A percentile compares a stretch with the other conserved stretches of the same genome.
Conservation (phyloP, 2,113 vertebrate genomes). For the Caranx ignobilis region DNA sequence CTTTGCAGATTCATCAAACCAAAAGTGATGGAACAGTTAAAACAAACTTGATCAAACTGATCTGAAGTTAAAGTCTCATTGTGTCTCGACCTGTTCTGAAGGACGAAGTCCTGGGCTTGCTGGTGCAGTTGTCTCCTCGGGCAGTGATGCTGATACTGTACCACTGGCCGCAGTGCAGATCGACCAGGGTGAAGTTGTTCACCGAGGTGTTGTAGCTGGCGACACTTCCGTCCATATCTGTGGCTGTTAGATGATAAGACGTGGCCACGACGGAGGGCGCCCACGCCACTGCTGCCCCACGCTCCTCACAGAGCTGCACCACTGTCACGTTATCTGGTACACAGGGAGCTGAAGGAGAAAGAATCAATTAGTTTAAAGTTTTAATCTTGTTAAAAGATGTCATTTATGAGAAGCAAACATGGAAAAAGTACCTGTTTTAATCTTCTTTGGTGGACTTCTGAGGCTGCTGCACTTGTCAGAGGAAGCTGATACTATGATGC, state of each 20-base stretch:
- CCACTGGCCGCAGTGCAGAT: conserved; percentile 77
- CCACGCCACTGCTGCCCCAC: conserved; percentile 72
- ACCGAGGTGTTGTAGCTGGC: conserved; percentile 53
- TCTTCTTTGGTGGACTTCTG: conserved; percentile 77
- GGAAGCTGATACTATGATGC: conserved; percentile 79
- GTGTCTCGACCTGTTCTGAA: conserved; percentile 73
- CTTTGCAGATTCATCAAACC: too few species aligned
- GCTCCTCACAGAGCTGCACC: conserved; percentile 55
- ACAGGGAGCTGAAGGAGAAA: conserved; percentile 79
- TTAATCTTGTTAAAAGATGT: not conserved
- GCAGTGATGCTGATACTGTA: conserved; percentile 76
- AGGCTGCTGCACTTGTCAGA: conserved; percentile 84
- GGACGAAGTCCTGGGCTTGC: conserved; percentile 49
- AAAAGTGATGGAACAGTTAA: too few species aligned
- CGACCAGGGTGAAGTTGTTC: conserved; percentile 74
- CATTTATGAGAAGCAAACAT: not conserved
- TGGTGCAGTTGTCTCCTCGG: conserved; percentile 73
- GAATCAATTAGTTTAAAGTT: not conserved
- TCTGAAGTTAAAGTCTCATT: not conserved
- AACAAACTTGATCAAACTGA: too few species aligned
- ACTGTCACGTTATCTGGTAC: conserved; percentile 69
- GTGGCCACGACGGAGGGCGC: conserved; percentile 65
- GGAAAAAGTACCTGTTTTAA: conserved; percentile 78
- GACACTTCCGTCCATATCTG: conserved; percentile 60
- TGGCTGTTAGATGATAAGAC: conserved; percentile 76